phyloP scores from a whole-genome alignment of 2,888 invertebrate species.

The Microplitis deprimator region DNA sequence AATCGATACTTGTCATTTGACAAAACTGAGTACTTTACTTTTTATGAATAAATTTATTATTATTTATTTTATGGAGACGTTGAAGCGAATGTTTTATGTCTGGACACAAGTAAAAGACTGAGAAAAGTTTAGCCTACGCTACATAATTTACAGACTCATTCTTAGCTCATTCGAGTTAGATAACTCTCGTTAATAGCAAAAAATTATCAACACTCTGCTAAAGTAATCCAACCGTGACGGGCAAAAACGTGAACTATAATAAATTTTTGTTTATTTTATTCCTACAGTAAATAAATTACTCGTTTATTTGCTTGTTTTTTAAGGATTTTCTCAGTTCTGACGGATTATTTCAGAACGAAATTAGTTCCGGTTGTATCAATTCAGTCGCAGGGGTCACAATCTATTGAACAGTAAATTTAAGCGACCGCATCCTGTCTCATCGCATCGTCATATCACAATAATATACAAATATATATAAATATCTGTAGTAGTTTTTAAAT shows the following conservation, averaged over 20 bases:
- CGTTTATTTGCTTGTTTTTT: constrained; percentile 3
- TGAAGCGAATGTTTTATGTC: not conserved
- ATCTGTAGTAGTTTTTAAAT: not conserved
- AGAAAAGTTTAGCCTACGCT: not conserved
- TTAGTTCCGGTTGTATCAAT: constrained; percentile 36
- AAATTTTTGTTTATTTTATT: not conserved
- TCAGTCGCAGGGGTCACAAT: constrained; percentile 33
- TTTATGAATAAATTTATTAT: no score
- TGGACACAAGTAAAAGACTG: not conserved
- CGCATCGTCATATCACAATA: constrained; percentile 40
- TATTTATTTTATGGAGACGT: not conserved
- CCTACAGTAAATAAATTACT: not conserved
- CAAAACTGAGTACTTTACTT: not conserved
- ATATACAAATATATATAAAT: not conserved
- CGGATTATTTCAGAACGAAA: constrained; percentile 26
- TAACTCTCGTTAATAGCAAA: constrained; percentile 40
- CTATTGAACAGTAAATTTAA: constrained; percentile 61
- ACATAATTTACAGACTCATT: constrained; percentile 10
- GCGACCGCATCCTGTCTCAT: constrained; percentile 57
- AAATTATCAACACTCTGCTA: constrained; percentile 47
- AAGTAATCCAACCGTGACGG: constrained; percentile 22
- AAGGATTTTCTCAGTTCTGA: not conserved
- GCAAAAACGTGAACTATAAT: not conserved
- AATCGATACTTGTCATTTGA: constrained; percentile 20
- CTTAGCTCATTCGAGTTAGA: constrained; percentile 40